Conservation (phyloP, 1,140 invertebrate genomes). For the Leptonema lineaticorne region DNA sequence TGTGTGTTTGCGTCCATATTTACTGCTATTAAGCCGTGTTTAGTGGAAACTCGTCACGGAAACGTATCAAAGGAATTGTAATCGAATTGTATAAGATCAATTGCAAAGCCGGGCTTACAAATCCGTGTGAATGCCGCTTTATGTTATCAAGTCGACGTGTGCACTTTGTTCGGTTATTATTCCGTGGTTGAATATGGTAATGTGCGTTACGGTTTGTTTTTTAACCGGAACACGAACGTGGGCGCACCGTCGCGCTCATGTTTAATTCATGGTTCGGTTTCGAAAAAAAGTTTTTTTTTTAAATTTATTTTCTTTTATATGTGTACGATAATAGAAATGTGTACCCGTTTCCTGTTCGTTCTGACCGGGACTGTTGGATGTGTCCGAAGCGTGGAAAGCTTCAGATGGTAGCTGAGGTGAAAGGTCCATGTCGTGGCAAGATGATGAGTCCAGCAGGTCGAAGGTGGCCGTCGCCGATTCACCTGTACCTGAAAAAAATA, state of each 20-base stretch:
- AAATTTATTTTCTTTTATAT: neutral
- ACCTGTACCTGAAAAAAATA: conserved; percentile 36
- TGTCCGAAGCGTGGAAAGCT: conserved; percentile 67
- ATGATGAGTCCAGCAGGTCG: conserved; percentile 70
- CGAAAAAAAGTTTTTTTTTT: neutral
- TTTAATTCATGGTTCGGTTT: conserved; percentile 6
- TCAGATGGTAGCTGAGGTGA: conserved; percentile 69
- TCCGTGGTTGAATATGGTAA: no score
- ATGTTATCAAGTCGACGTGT: no score
- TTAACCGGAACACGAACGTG: no score
- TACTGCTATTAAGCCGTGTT: neutral
- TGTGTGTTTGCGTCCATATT: no score
- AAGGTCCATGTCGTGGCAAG: conserved; percentile 66
- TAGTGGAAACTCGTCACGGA: neutral
- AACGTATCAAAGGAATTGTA: no score
- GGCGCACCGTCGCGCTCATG: neutral
- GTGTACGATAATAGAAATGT: neutral
- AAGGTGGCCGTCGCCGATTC: conserved; percentile 60
- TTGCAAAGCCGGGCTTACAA: no score
- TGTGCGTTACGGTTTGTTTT: no score
- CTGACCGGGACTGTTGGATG: conserved; percentile 64
- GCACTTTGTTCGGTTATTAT: no score
- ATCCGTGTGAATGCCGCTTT: no score
- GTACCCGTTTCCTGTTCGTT: conserved; percentile 37
- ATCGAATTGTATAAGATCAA: no score